A percentile compares a stretch with the other conserved stretches of the same genome.
These are phyloP conservation scores for Diadema setosum DNA, from an alignment of 35 echinoderm and acorn worm species.

Conservation along the genomic window DNA sequence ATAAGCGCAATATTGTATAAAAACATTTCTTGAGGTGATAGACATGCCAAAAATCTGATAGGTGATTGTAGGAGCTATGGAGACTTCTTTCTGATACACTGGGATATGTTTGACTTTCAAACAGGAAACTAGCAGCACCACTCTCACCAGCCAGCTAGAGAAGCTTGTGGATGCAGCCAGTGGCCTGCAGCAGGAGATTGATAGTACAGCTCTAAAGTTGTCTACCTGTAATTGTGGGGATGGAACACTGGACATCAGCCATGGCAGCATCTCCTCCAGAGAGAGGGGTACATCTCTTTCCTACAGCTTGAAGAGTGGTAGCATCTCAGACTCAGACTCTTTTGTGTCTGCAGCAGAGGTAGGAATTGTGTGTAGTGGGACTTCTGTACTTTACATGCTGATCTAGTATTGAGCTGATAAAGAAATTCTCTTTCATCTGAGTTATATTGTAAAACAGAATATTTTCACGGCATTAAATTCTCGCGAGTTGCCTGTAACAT, in stretches of 20 bases:
- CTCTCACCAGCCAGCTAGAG: neutral
- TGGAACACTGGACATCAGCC: neutral
- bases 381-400: too few relatives aligned
- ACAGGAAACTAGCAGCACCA: neutral
- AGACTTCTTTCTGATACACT: neutral
- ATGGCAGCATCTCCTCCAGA: neutral
- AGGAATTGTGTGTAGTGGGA: too few relatives aligned
- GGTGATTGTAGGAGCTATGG: neutral
- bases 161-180: neutral
- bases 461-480: too few relatives aligned
- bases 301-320: neutral
- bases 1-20: too few relatives aligned
- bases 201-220: neutral
- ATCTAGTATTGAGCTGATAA: too few relatives aligned
- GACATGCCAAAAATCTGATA: neutral
- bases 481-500: too few relatives aligned
- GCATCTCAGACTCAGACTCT: neutral
- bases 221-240: neutral
- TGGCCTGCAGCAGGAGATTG: neutral
- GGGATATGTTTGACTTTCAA: neutral
- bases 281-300: neutral
- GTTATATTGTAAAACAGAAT: too few relatives aligned
- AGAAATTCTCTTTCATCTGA: too few relatives aligned
- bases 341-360: constrained; percentile 62
- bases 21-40: neutral